A percentile compares a stretch with the other conserved stretches of the same genome.
Evolutionary conservation across 2,113 vertebrate genomes (phyloP).

Genomic region (Glaucomys volans): DNA sequence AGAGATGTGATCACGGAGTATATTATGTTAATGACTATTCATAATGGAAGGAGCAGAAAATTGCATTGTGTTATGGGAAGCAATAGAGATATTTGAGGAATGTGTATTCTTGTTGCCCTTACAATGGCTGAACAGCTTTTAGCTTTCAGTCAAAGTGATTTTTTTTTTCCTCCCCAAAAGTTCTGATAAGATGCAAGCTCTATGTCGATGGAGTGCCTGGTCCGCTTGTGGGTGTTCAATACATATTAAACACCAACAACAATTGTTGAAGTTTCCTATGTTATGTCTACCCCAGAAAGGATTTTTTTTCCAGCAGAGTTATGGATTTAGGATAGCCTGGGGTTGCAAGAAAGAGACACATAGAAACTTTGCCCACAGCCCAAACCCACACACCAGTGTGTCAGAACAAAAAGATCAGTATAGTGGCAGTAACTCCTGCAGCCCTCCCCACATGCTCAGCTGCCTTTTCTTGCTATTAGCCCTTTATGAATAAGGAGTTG

Average conservation of each 20-base stretch:
- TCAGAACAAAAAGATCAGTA: slow-evolving; percentile 77
- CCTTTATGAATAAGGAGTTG: slow-evolving; percentile 56
- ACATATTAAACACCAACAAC: slow-evolving; percentile 60
- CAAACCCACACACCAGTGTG: slow-evolving; percentile 63
- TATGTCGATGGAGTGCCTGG: background rate
- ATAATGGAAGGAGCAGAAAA: slow-evolving; percentile 52
- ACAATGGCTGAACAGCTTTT: slow-evolving; percentile 26
- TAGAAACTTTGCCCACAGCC: slow-evolving; percentile 59
- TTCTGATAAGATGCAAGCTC: slow-evolving; percentile 49
- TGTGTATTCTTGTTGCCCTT: slow-evolving; percentile 44
- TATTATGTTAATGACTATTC: slow-evolving; percentile 9
- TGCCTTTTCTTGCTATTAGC: slow-evolving; percentile 53
- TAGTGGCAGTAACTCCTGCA: background rate
- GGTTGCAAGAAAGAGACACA: slow-evolving; percentile 61
- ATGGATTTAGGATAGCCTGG: slow-evolving; percentile 11
- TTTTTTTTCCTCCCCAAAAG: background rate
- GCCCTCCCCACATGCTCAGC: background rate
- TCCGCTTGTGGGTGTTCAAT: slow-evolving; percentile 42
- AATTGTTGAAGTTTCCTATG: slow-evolving; percentile 36
- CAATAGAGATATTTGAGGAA: slow-evolving; percentile 70
- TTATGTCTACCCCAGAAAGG: slow-evolving; percentile 51
- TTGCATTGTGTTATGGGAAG: slow-evolving; percentile 29
- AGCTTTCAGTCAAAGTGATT: slow-evolving; percentile 37
- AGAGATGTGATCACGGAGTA: background rate
- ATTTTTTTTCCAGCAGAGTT: slow-evolving; percentile 38